A percentile compares a stretch with the other conserved stretches of the same genome.
Evolutionary conservation across 1,140 invertebrate genomes (phyloP).

Genomic region (Chlorops oryzae): DNA sequence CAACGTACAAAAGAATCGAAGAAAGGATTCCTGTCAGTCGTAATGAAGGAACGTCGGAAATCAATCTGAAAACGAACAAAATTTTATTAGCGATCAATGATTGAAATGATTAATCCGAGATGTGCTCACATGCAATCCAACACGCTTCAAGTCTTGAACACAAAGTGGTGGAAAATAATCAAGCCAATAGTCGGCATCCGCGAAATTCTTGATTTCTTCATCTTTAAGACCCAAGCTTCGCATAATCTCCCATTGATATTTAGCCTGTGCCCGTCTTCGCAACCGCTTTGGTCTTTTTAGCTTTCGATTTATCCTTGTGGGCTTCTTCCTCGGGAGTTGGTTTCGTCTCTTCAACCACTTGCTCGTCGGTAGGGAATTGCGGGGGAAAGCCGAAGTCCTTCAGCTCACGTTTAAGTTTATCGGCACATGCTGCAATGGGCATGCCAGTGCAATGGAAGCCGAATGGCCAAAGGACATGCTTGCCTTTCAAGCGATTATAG

Average conservation of each 20-base stretch:
- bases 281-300: conserved; percentile 97
- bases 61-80: conserved; percentile 66
- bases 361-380: conserved; percentile 71
- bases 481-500: conserved; percentile 86
- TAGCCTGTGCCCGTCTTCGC: conserved; percentile 84
- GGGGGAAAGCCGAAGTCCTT: conserved; percentile 90
- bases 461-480: conserved; percentile 92
- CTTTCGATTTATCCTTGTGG: conserved; percentile 90
- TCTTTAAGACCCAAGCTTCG: conserved; percentile 80
- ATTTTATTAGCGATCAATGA: conserved; percentile 5
- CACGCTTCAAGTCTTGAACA: conserved; percentile 75
- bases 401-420: conserved; percentile 94
- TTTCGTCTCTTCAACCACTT: conserved; percentile 48
- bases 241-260: conserved; percentile 99
- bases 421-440: conserved; percentile 95
- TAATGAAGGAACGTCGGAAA: conserved; percentile 95
- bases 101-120: not conserved
- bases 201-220: conserved; percentile 89
- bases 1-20: conserved; percentile 97
- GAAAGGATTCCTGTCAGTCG: conserved; percentile 96
- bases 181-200: conserved; percentile 87
- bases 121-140: conserved; percentile 79
- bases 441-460: conserved; percentile 98
- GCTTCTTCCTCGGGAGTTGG: conserved; percentile 52
- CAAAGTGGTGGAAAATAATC: conserved; percentile 92